These are phyloP conservation scores for Setophaga petechia DNA, from an alignment of 2,113 vertebrate genomes.

Conservation along the genomic window DNA sequence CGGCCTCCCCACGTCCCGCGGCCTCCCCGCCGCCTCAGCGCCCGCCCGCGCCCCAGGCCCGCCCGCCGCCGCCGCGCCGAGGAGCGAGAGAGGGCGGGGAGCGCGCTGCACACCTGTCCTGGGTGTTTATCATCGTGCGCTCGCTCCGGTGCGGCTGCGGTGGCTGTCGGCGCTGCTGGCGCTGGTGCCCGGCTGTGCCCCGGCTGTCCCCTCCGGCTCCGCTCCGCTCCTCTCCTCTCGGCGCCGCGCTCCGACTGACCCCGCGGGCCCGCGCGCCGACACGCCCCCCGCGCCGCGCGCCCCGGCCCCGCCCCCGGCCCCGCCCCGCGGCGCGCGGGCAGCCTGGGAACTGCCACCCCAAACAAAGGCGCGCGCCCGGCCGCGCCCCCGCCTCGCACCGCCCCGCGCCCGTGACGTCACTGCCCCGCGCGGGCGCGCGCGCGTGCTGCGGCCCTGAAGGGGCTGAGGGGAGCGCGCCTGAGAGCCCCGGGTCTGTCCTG, in stretches of 20 bases:
- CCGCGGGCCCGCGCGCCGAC: too few relatives aligned
- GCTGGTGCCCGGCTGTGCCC: background rate
- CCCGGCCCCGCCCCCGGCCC: too few relatives aligned
- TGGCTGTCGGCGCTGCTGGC: background rate
- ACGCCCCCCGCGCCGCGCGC: too few relatives aligned
- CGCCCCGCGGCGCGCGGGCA: background rate
- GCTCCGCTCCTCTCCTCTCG: background rate
- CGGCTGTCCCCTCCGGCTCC: background rate
- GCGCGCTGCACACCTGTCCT: constrained; percentile 14
- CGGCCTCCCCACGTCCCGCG: background rate
- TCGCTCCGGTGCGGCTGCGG: background rate
- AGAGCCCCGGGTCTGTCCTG: too few relatives aligned
- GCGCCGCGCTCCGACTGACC: background rate
- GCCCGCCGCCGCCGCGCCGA: background rate
- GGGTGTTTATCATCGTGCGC: constrained; percentile 69
- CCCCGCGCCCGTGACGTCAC: background rate
- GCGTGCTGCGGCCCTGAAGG: rapidly evolving
- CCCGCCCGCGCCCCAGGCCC: background rate
- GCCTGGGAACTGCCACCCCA: constrained; percentile 62
- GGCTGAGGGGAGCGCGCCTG: background rate
- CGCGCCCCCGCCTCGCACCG: background rate
- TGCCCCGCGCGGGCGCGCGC: background rate
- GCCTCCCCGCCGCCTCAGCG: background rate
- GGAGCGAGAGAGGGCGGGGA: background rate
- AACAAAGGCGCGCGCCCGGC: background rate